phyloP scores from a whole-genome alignment of 2,888 invertebrate species.

The Drosophila merina region DNA sequence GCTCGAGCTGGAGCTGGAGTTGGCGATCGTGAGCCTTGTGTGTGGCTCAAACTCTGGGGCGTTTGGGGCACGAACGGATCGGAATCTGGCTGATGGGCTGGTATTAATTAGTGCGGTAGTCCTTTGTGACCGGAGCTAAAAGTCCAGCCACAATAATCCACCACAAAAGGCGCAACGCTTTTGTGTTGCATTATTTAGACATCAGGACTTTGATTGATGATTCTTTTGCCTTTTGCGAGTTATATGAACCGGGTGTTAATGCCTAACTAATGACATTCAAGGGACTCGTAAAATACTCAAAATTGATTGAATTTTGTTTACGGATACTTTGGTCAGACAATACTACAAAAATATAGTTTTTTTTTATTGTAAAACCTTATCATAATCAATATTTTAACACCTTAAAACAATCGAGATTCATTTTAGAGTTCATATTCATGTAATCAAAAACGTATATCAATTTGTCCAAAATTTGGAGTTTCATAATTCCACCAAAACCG shows the following conservation, averaged over 20 bases:
- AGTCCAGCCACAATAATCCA: conserved; percentile 30
- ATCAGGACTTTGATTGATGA: conserved; percentile 75
- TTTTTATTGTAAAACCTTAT: too few species aligned
- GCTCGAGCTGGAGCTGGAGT: conserved; percentile 28
- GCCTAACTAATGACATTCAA: conserved; percentile 56
- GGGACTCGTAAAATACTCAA: conserved; percentile 3
- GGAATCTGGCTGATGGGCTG: conserved; percentile 23
- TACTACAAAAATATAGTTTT: too few species aligned
- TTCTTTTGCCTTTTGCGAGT: conserved; percentile 11
- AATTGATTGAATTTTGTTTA: background rate
- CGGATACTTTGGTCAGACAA: too few species aligned
- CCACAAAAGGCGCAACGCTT: conserved; percentile 10
- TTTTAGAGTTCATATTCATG: too few species aligned
- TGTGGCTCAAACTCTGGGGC: conserved; percentile 45
- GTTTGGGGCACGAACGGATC: conserved; percentile 33
- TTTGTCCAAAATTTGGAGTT: background rate
- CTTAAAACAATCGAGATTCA: too few species aligned
- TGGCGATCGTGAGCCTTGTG: conserved; percentile 40
- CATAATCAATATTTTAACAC: too few species aligned
- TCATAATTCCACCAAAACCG: background rate
- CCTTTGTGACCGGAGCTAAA: conserved; percentile 61
- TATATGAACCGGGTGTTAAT: conserved; percentile 58
- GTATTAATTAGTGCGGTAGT: conserved; percentile 77
- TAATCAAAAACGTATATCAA: too few species aligned
- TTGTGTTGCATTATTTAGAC: conserved; percentile 71